Base-by-base conservation (phyloP, 1,140 invertebrate genomes). In the Drosophila santomea region DNA sequence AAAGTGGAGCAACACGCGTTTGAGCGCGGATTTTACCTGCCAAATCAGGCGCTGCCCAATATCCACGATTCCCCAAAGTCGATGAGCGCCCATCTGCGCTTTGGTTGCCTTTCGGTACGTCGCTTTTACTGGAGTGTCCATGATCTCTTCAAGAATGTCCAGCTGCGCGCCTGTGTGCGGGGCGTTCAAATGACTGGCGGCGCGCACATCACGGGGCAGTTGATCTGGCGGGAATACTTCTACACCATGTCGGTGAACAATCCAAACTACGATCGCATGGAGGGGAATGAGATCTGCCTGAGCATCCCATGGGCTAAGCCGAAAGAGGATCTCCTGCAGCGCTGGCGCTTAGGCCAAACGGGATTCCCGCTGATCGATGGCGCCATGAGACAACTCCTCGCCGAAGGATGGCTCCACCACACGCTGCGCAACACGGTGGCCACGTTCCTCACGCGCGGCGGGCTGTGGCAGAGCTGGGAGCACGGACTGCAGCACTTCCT, bases 161-260 rank as follows among this genome's bases (percentile, higher is more conserved):
- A 95, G 77, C 14, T 93, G 64, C 93, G 95, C 4, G 93, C 94
- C 59, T 79, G 67, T n/a, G 60, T 68, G 12, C 64, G 68, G 0
- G 89, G 86, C 8, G 41, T 80, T 1, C 78, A 86, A 15, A 85
- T 89, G 78, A 36, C 75, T 1, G 80, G 77, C 23, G 76, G 83
- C 4, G 77, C 92, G 12, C 90, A 94, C 86, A 92, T 94, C 85
- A 93, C 94, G 64, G 95, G 93, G 0, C 96, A 97, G 79, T 89
- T 96, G n/a, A 94, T 96, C 39, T 96, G 96, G 96, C 92, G 96
- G 32, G 96, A 97, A 81, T 97, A 96, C 80, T 97, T 96, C 91
- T 97, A 97, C 88, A 95, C 94, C 62, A 96, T 94, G 95, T 96
- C 93, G 81, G 95, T 95, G 12, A 95, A 94, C 73, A 95, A 95